Evolutionary conservation across 2,797 vertebrate species (phyloP).

Genomic region (Eurystomus glaucurus): DNA sequence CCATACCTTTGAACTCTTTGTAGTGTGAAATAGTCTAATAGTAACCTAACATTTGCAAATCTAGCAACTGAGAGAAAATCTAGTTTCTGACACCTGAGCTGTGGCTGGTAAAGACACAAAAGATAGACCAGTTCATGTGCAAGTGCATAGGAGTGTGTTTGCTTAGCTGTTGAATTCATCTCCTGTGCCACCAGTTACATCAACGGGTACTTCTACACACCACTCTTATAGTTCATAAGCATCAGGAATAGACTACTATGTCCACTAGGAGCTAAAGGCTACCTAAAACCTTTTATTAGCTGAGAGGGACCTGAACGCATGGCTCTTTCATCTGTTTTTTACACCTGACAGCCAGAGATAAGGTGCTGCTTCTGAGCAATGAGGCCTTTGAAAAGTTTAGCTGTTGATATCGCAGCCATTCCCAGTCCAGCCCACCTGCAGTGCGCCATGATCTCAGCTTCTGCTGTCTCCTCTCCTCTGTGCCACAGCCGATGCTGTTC

Average conservation of each 20-base stretch:
- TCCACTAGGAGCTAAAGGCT: neutral
- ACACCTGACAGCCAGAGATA: neutral
- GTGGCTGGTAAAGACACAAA: neutral
- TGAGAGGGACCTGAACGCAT: neutral
- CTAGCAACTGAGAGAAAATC: neutral
- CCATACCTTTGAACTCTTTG: neutral
- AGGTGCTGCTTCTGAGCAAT: neutral
- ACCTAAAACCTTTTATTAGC: neutral
- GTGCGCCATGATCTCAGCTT: neutral
- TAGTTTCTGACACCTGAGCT: neutral
- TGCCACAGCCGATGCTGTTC: neutral
- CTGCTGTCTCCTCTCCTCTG: neutral
- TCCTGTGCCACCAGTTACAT: neutral
- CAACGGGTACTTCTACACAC: neutral
- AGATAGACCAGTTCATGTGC: rapidly evolving
- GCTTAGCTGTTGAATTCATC: neutral
- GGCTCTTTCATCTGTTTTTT: neutral
- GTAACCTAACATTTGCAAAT: neutral
- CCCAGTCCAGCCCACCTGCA: neutral
- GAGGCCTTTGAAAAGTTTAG: neutral
- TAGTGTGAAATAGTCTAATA: neutral
- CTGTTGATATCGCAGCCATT: neutral
- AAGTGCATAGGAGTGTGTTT: rapidly evolving
- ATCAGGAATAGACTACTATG: neutral
- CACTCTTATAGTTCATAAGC: rapidly evolving